Percentiles rank a stretch among this genome's conserved stretches.
Conservation (phyloP, 92 coral and sea anemone species). For the Nematostella vectensis region DNA sequence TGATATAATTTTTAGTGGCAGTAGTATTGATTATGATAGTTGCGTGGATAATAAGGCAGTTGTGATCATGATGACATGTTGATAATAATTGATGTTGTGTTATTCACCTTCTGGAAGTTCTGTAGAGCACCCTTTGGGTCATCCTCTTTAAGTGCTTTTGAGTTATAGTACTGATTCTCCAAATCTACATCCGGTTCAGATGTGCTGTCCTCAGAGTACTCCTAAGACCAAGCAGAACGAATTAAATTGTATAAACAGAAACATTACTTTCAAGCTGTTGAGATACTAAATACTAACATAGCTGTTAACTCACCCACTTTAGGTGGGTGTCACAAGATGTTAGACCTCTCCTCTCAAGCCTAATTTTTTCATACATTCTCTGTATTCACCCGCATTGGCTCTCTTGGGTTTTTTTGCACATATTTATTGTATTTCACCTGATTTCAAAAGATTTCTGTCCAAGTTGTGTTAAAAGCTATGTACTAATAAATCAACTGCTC, state of each 20-base stretch:
- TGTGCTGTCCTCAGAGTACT: slow-evolving; percentile 94
- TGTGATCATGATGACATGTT: too few relatives aligned
- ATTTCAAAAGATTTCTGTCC: neutral
- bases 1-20: too few relatives aligned
- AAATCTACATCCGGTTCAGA: slow-evolving; percentile 98
- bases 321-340: neutral
- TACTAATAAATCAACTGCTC: too few relatives aligned
- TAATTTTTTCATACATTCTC: neutral
- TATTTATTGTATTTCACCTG: neutral
- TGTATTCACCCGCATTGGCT: neutral
- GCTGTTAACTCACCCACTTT: neutral
- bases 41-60: too few relatives aligned
- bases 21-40: too few relatives aligned
- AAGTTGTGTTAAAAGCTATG: neutral
- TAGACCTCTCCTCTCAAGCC: neutral
- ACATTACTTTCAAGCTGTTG: neutral
- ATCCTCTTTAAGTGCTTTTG: slow-evolving; percentile 96
- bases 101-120: slow-evolving; percentile 83
- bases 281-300: neutral
- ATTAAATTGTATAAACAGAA: neutral
- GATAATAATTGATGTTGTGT: too few relatives aligned
- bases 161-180: slow-evolving; percentile 95
- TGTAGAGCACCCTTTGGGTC: slow-evolving; percentile 81
- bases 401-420: neutral
- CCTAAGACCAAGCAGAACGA: slow-evolving; percentile 18